Evolutionary conservation across 2,888 invertebrate genomes (phyloP).

Genomic region (Mycalesis mineus): DNA sequence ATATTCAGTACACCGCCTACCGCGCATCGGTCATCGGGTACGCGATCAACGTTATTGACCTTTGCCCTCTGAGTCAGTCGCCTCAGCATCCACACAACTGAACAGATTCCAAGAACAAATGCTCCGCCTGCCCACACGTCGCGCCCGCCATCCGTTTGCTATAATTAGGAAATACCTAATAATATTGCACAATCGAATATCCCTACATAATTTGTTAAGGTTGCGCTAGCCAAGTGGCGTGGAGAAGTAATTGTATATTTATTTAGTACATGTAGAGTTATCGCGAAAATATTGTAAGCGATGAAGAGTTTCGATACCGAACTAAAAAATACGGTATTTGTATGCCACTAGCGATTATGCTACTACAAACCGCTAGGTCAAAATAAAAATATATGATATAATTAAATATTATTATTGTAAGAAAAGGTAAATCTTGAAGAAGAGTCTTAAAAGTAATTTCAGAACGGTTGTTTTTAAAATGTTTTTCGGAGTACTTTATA

Average conservation of each 20-base stretch:
- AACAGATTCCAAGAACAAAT: constrained; percentile 24
- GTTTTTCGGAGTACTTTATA: too few species aligned
- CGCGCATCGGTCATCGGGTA: not conserved
- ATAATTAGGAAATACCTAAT: constrained; percentile 27
- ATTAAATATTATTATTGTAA: too few species aligned
- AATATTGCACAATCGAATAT: constrained; percentile 12
- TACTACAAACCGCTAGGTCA: too few species aligned
- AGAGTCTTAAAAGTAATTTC: too few species aligned
- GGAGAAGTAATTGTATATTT: not conserved
- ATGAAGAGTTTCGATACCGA: too few species aligned
- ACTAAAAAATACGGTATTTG: too few species aligned
- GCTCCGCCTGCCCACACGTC: constrained; percentile 20
- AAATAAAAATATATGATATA: too few species aligned
- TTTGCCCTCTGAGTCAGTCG: constrained; percentile 23
- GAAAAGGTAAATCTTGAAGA: too few species aligned
- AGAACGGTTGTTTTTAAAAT: too few species aligned
- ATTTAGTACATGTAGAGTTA: too few species aligned
- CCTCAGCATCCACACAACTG: constrained; percentile 18
- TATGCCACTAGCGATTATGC: too few species aligned
- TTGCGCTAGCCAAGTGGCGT: not conserved
- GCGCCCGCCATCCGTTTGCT: constrained; percentile 29
- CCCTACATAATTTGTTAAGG: not conserved
- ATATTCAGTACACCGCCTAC: not conserved
- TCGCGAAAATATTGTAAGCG: too few species aligned
- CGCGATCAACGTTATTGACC: constrained; percentile 9